Evolutionary conservation across 2,888 invertebrate species (phyloP).

Genomic region (Ernsta delagoae): DNA sequence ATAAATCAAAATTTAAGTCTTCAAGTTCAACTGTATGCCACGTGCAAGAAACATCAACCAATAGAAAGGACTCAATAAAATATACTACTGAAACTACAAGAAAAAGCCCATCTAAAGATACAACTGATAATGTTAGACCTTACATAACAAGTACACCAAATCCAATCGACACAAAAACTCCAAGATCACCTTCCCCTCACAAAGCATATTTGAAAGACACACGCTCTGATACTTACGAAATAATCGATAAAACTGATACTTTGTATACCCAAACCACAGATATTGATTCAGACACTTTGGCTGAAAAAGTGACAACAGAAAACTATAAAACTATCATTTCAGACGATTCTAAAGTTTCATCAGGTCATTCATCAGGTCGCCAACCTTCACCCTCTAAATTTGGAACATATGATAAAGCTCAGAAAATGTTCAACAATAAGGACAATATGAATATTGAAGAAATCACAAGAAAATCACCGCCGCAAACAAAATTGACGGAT

Average conservation of each 20-base stretch:
- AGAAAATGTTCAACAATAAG: slow-evolving; percentile 40
- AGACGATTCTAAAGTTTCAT: slow-evolving; percentile 26
- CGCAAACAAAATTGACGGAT: slow-evolving; percentile 49
- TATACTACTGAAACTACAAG: slow-evolving; percentile 42
- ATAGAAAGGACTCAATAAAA: slow-evolving; percentile 47
- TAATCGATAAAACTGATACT: slow-evolving; percentile 18
- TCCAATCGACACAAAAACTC: slow-evolving; percentile 43
- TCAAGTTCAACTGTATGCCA: background rate
- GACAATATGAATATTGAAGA: slow-evolving; percentile 4
- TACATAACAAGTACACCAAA: slow-evolving; percentile 21
- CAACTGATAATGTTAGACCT: slow-evolving; percentile 38
- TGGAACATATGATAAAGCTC: slow-evolving; percentile 54
- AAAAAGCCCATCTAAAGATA: slow-evolving; percentile 49
- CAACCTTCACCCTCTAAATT: slow-evolving; percentile 52
- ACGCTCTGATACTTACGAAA: slow-evolving; percentile 28
- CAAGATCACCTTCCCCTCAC: slow-evolving; percentile 60
- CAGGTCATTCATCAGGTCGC: slow-evolving; percentile 37
- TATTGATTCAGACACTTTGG: background rate
- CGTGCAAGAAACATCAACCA: slow-evolving; percentile 36
- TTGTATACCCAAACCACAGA: slow-evolving; percentile 15
- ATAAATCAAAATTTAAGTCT: background rate
- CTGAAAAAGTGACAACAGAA: background rate
- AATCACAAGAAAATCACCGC: slow-evolving; percentile 10
- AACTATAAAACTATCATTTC: background rate
- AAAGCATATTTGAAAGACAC: slow-evolving; percentile 44